Evolutionary conservation across 92 coral and sea anemone genomes (phyloP), one percentile per base, ranked within the genome.

Genomic region (Metridium senile): DNA sequence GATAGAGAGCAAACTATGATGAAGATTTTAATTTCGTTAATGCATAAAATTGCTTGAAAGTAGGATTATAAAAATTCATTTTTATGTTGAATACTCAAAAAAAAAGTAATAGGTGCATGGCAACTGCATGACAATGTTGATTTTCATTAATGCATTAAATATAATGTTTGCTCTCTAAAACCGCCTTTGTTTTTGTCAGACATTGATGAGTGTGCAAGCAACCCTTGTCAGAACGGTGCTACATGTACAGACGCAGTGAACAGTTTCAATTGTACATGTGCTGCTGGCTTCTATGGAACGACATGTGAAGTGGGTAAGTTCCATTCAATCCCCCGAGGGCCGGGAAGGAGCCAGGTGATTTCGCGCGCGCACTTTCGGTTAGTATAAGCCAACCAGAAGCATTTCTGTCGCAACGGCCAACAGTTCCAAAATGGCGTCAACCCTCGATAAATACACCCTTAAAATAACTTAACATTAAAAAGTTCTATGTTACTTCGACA

Each of bases 171-270:
- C n/a, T n/a, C n/a, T n/a, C n/a, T n/a, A n/a, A n/a, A n/a, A n/a
- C n/a, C 6, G 59, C 20, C 3, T 16, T 2, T 6, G 59, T 54
- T 54, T 13, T 13, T 54, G 25, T 10, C 59, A 54, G 59, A 54
- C 23, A 13, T 54, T 54, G 23, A 54, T 19, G 59, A 54, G 21
- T 54, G 59, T 21, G 25, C 20, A 25, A 39, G 56, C 53, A 19
- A n/a, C 31, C 64, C 75, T 4, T 71, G 75, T 25, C 21, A 46
- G 62, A 71, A 71, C 58, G 75, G 75, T 16, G 75, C 62, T 31
- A 71, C 23, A 0, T 71, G 75, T 30, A 54, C 16, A 2, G 43
- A 52, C 43, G 11, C 46, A 11, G 26, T 51, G 0, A 29, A 49
- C 33, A 49, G 66, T 39, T 56, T 54, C 31, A 9, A 18, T 6